Evolutionary conservation across 2,797 vertebrate species (phyloP), one percentile per base, ranked within the genome.

Genomic region (Steatocranus sp.): DNA sequence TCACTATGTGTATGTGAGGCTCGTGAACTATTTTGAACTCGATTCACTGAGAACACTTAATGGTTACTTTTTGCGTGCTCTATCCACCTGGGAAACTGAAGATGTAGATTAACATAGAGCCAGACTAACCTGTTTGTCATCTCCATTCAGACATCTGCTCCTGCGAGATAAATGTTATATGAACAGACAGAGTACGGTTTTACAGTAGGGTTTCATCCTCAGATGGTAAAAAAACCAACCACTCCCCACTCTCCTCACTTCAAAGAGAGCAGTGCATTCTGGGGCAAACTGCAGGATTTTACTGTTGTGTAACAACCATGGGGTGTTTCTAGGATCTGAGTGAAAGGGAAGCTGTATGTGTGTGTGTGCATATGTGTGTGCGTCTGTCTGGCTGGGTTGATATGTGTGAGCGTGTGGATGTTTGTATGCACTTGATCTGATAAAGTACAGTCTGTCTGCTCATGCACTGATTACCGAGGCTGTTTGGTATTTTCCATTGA

Each of bases 251-350:
- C 75, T 87, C 54, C 78, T 78, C 41, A 78, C 88, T 84, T 87
- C 83, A 91, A 86, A 88, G 89, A 83, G 76, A 91, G 82, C 84
- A 87, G 77, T 86, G 85, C 82, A 87, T 89, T 86, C 75, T 88
- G 88, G 83, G 86, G 43, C 43, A 87, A 79, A 88, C 85, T 78
- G 87, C 89, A 85, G 91, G 88, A 92, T 93, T 91, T 91, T 86
- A 61, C 83, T 78, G 86, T 93, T 93, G 91, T 86, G 82, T 90
- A 93, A 94, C 87, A 86, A 82, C 74, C 46, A 43, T 25, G 51
- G 85, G 80, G 86, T 87, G 89, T 89, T 87, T 86, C 76, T 79
- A 87, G 92, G 88, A 89, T 89, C 81, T 85, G 80, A 82, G 81
- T 5, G 11, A 76, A 88, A 86, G 53, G 50, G 77, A 85, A 56